Evolutionary conservation across 2,888 invertebrate species (phyloP), one percentile per base, ranked within the genome.

Genomic region (Cactoblastis cactorum): DNA sequence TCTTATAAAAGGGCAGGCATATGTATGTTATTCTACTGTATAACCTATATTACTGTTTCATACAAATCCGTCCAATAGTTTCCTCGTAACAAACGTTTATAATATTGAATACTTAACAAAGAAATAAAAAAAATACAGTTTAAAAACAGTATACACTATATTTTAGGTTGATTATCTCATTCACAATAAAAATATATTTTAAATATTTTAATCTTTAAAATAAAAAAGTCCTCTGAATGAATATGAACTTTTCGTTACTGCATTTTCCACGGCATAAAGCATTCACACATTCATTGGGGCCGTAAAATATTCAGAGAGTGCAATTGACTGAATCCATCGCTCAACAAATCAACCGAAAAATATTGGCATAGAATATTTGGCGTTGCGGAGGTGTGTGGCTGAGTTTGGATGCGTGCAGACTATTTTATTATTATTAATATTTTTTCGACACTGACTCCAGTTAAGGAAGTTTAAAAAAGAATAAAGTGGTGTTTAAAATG

Each of bases 261-360:
- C 28, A 32, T 32, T 43, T 32, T 32, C 15, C 41, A 22, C 5
- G 3, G 15, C 28, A 28, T 17, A 43, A 43, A 43, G 28, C 39
- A 41, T 8, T 24, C 43, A 43, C 43, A 43, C 28, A 17, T 17
- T 28, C 17, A 43, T 28, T 43, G 39, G 39, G 12, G 6, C 28
- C 43, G 17, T 43, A 28, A 43, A 43, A 43, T 43, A 43, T 43
- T 43, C 32, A 32, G 17, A 15, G 43, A 17, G 17, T 43, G 43
- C 43, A 15, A 28, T 43, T 43, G 43, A 43, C 28, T 43, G 43
- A 14, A 17, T 28, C 28, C 28, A 17, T 43, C 43, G 28, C 15
- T 43, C 43, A 43, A 43, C 43, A 43, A 43, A 43, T 43, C 43
- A 43, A 28, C 5, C 28, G 43, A 28, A 5, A 33, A 49, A 35